Evolutionary conservation across 2,888 invertebrate species (phyloP).

Genomic region (Aelia acuminata): DNA sequence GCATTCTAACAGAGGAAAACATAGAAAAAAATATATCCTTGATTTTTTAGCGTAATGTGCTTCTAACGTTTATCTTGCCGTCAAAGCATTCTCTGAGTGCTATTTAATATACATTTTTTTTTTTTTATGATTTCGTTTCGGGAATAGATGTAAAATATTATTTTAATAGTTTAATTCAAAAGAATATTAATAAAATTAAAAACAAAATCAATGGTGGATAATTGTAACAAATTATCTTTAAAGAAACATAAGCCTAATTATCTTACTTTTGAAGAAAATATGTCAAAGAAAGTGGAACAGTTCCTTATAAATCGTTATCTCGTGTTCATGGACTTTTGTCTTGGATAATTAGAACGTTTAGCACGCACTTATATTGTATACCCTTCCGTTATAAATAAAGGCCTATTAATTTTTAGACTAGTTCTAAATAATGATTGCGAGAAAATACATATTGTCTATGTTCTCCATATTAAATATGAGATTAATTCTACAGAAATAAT

Average conservation of each 20-base stretch:
- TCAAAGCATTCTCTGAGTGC: too few relatives aligned
- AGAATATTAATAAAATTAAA: too few relatives aligned
- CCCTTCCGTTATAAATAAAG: background rate
- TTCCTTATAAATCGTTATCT: background rate
- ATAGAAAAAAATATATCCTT: too few relatives aligned
- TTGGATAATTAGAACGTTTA: constrained; percentile 14
- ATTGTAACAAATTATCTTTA: too few relatives aligned
- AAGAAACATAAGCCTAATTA: background rate
- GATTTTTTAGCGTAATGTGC: too few relatives aligned
- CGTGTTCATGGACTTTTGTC: constrained; percentile 11
- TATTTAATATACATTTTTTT: too few relatives aligned
- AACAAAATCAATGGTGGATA: too few relatives aligned
- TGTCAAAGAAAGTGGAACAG: constrained; percentile 40
- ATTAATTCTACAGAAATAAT: background rate
- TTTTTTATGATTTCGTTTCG: too few relatives aligned
- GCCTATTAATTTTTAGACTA: background rate
- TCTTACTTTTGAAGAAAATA: background rate
- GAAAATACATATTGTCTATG: background rate
- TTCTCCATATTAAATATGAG: background rate
- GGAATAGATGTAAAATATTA: too few relatives aligned
- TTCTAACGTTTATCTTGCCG: too few relatives aligned
- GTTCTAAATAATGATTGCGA: background rate
- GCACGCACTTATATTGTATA: background rate
- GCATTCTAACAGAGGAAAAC: too few relatives aligned
- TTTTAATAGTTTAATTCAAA: too few relatives aligned